phyloP scores from a whole-genome alignment of 2,888 invertebrate species.

The Diarsia mendica region DNA sequence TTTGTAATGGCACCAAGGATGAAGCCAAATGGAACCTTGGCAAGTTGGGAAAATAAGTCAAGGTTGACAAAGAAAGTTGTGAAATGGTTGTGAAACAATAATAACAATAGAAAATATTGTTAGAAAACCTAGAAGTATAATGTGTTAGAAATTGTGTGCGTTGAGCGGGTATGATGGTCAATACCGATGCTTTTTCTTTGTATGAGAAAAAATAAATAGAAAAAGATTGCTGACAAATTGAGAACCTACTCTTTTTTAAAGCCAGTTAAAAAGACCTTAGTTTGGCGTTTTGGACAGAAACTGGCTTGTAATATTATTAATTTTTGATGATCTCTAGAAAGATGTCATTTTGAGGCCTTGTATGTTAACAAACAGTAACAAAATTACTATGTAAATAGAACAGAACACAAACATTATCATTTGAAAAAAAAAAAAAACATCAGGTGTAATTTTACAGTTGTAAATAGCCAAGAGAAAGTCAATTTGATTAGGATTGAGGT shows the following conservation, averaged over 20 bases:
- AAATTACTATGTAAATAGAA: neutral
- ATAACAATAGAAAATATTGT: neutral
- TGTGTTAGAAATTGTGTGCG: no score
- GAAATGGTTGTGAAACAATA: neutral
- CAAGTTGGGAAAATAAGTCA: slow-evolving; percentile 9
- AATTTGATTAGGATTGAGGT: slow-evolving; percentile 53
- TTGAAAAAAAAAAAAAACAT: neutral
- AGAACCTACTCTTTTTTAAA: no score
- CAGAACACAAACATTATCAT: neutral
- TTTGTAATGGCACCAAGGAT: slow-evolving; percentile 14
- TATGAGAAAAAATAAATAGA: no score
- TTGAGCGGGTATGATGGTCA: no score
- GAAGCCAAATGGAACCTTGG: neutral
- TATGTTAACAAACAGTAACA: neutral
- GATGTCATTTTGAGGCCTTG: neutral
- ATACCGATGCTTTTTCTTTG: no score
- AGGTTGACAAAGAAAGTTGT: slow-evolving; percentile 14
- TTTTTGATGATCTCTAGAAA: no score
- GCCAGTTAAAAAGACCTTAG: no score
- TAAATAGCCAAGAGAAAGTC: slow-evolving; percentile 52
- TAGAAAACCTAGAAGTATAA: neutral
- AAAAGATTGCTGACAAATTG: no score
- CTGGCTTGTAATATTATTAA: no score
- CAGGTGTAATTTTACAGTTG: slow-evolving; percentile 43
- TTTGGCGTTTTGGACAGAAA: no score